Conservation (phyloP, 2,888 invertebrate species). For the Magallana nippona region DNA sequence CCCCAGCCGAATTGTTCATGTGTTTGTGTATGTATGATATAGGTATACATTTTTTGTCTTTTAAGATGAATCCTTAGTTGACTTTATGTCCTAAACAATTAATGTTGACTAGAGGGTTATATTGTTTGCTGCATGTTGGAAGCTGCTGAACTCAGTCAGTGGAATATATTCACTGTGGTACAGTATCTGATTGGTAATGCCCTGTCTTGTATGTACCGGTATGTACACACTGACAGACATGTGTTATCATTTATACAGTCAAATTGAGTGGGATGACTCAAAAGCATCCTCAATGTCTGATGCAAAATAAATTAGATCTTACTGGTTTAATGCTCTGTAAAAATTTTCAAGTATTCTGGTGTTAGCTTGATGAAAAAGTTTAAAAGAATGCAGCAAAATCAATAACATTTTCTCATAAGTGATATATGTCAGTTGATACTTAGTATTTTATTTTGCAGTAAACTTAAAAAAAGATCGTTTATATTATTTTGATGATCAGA, state of each 20-base stretch:
- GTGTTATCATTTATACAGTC: constrained; percentile 22
- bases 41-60: not conserved
- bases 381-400: too few relatives aligned
- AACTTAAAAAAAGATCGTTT: too few relatives aligned
- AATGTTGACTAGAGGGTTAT: not conserved
- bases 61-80: not conserved
- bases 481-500: too few relatives aligned
- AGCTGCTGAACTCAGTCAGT: not conserved
- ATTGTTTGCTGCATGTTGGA: not conserved
- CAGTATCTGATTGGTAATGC: not conserved
- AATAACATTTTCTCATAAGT: too few relatives aligned
- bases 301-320: not conserved
- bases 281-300: not conserved
- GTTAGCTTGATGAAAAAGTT: too few relatives aligned
- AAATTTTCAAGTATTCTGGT: too few relatives aligned
- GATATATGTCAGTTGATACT: too few relatives aligned
- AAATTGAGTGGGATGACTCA: constrained; percentile 20
- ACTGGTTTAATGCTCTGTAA: not conserved
- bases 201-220: not conserved
- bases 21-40: not conserved
- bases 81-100: constrained; percentile 29
- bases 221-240: constrained; percentile 1
- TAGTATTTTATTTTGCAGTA: too few relatives aligned
- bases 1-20: not conserved
- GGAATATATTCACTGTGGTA: not conserved